Conservation (phyloP, 2,888 invertebrate genomes). For the Drosophila helvetica region DNA sequence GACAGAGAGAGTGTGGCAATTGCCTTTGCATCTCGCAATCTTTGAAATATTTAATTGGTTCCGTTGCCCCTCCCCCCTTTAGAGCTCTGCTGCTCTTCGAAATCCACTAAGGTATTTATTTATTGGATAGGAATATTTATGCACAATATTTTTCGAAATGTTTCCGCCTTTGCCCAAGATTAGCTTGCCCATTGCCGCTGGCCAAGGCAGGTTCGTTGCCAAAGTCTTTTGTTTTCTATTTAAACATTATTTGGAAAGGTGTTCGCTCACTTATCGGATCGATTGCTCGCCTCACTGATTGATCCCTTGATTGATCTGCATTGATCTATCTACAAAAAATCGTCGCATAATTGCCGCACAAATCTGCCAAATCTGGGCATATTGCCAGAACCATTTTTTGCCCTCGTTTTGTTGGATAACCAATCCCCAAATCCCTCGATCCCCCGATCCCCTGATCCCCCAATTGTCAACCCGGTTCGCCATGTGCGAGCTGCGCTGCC, state of each 20-base stretch:
- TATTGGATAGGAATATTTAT: neutral
- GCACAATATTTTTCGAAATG: neutral
- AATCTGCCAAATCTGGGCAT: slow-evolving; percentile 4
- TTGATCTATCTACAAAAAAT: neutral
- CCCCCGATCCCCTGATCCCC: no score
- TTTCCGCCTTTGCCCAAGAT: slow-evolving; percentile 12
- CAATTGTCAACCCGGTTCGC: slow-evolving; percentile 14
- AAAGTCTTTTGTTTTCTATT: slow-evolving; percentile 41
- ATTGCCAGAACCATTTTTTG: neutral
- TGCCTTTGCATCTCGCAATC: no score
- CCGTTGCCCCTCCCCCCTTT: no score
- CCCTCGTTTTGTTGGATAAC: neutral
- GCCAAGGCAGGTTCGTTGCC: slow-evolving; percentile 22
- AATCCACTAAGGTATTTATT: no score
- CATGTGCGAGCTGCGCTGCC: slow-evolving; percentile 34
- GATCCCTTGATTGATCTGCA: neutral
- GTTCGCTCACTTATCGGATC: neutral
- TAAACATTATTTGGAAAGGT: slow-evolving; percentile 9
- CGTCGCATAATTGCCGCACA: neutral
- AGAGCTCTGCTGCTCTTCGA: no score
- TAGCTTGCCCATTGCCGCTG: slow-evolving; percentile 19
- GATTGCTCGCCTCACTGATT: neutral
- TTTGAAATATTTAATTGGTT: no score
- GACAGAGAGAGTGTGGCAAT: no score
- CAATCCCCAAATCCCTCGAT: slow-evolving; percentile 4